A percentile compares a stretch with the other conserved stretches of the same genome.
Conservation (phyloP, 2,888 invertebrate genomes). For the Phyto melanocephala region DNA sequence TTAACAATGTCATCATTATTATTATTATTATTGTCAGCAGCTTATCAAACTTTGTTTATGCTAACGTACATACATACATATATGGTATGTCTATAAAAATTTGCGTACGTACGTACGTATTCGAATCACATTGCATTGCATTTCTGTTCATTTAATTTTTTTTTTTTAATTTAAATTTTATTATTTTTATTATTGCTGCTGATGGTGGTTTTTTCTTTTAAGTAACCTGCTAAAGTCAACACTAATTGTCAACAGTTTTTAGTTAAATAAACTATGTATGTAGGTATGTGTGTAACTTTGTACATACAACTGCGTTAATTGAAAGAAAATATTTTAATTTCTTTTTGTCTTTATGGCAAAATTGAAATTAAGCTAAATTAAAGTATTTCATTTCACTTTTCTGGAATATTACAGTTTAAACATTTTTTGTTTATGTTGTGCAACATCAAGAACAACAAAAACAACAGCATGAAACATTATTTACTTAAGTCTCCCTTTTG, state of each 20-base stretch:
- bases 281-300: background rate
- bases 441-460: background rate
- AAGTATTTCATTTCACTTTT: conserved; percentile 32
- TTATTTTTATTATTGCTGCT: conserved; percentile 17
- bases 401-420: conserved; percentile 33
- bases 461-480: conserved; percentile 18
- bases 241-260: conserved; percentile 54
- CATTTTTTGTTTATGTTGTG: conserved; percentile 5
- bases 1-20: conserved; percentile 43
- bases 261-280: conserved; percentile 38
- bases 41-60: conserved; percentile 24
- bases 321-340: conserved; percentile 37
- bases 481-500: conserved; percentile 45
- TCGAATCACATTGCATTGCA: no score
- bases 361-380: conserved; percentile 42
- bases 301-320: conserved; percentile 6
- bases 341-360: background rate
- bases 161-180: conserved; percentile 18
- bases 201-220: background rate
- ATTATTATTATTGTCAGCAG: conserved; percentile 11
- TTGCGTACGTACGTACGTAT: no score
- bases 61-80: no score
- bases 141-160: no score
- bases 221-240: conserved; percentile 50
- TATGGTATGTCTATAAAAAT: no score